These are phyloP conservation scores for Cheilinus undulatus DNA, from an alignment of 2,113 vertebrate species.

Conservation along the genomic window DNA sequence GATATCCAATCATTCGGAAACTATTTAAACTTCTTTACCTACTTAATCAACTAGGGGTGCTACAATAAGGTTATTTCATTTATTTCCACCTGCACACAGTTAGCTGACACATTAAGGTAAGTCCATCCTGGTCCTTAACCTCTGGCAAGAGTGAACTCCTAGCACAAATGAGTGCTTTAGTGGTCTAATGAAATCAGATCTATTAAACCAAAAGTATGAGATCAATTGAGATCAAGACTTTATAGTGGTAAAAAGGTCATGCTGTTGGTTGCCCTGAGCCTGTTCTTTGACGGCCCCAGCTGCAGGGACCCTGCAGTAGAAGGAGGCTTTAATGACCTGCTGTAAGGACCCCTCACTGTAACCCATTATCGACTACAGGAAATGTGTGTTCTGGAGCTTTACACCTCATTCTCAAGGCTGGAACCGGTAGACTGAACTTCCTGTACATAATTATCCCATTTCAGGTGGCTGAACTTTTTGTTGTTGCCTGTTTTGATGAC, in stretches of 20 bases:
- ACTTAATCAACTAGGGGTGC: constrained; percentile 26
- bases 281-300: constrained; percentile 8
- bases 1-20: neutral
- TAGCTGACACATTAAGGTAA: no score
- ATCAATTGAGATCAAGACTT: constrained; percentile 52
- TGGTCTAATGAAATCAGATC: constrained; percentile 36
- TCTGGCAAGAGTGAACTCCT: neutral
- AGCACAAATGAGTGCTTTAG: constrained; percentile 18
- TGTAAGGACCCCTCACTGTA: constrained; percentile 31
- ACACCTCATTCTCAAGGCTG: constrained; percentile 46
- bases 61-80: no score
- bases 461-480: constrained; percentile 28
- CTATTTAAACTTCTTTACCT: no score
- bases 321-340: constrained; percentile 43
- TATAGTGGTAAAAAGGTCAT: constrained; percentile 35
- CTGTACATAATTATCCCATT: constrained; percentile 63
- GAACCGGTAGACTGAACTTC: constrained; percentile 49
- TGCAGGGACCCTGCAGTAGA: constrained; percentile 16
- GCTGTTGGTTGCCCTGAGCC: neutral
- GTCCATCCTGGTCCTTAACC: neutral
- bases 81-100: no score
- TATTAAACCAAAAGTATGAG: constrained; percentile 5
- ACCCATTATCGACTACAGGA: constrained; percentile 54
- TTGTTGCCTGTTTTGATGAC: neutral
- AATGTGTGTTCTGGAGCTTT: constrained; percentile 45